Conservation (phyloP, 2,113 vertebrate genomes). For the Regulus satrapa region DNA sequence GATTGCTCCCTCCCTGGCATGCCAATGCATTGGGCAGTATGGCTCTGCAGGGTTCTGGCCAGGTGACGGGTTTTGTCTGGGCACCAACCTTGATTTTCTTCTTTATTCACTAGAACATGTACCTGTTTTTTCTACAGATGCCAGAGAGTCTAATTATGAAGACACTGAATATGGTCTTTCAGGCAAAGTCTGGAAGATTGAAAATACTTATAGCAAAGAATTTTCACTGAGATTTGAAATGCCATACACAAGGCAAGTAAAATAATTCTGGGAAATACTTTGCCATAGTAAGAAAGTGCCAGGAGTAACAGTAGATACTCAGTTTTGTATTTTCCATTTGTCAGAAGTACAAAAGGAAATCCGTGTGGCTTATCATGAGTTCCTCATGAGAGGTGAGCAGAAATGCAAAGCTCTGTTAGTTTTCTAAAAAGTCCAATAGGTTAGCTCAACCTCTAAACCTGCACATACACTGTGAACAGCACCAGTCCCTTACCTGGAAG, state of each 20-base stretch:
- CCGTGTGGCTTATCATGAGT: not conserved
- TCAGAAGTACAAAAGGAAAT: not conserved
- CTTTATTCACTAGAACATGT: not conserved
- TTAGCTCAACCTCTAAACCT: not conserved
- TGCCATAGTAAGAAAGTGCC: not conserved
- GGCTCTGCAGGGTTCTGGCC: not conserved
- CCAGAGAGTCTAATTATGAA: not conserved
- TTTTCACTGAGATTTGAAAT: not conserved
- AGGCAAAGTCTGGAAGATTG: not conserved
- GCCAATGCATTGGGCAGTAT: rapidly evolving
- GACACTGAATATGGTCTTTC: not conserved
- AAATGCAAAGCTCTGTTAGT: not conserved
- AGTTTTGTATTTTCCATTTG: not conserved
- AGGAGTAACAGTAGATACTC: not conserved
- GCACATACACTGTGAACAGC: not conserved
- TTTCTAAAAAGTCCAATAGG: not conserved
- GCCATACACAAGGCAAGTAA: not conserved
- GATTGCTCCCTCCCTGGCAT: not conserved
- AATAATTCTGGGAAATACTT: not conserved
- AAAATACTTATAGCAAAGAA: not conserved
- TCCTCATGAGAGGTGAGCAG: not conserved
- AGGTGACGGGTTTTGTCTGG: not conserved
- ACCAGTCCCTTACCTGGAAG: not conserved
- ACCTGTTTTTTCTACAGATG: not conserved
- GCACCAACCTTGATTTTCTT: not conserved